phyloP scores from a whole-genome alignment of 2,797 vertebrate genomes.

The Anolis apletophallus region DNA sequence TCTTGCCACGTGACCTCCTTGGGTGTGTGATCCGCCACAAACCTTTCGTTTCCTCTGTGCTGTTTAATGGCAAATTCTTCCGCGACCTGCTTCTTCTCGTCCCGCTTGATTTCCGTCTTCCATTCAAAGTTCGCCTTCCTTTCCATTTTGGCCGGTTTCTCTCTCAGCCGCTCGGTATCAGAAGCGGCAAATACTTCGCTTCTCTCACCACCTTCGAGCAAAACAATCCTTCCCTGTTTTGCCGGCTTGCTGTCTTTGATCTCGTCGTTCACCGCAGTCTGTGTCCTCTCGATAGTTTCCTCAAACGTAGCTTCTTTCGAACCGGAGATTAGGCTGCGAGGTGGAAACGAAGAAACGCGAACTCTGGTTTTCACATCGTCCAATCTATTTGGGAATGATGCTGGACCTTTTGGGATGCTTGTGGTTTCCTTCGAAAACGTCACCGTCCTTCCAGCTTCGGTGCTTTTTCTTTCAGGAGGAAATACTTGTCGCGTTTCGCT shows the following conservation, averaged over 20 bases:
- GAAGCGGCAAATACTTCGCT: slow-evolving; percentile 40
- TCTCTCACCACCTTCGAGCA: slow-evolving; percentile 55
- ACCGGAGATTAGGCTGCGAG: slow-evolving; percentile 45
- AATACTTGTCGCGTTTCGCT: slow-evolving; percentile 54
- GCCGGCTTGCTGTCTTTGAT: slow-evolving; percentile 42
- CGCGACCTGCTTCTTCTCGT: slow-evolving; percentile 32
- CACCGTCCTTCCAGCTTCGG: slow-evolving; percentile 40
- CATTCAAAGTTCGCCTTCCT: slow-evolving; percentile 54
- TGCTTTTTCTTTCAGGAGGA: slow-evolving; percentile 61
- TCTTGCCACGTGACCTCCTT: slow-evolving; percentile 71
- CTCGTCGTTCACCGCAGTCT: slow-evolving; percentile 29
- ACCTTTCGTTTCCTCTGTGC: slow-evolving; percentile 55
- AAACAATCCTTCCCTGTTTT: slow-evolving; percentile 47
- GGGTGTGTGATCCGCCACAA: slow-evolving; percentile 59
- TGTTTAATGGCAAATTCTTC: slow-evolving; percentile 48
- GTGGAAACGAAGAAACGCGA: slow-evolving; percentile 50
- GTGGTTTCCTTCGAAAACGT: slow-evolving; percentile 51
- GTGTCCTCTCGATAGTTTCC: slow-evolving; percentile 63
- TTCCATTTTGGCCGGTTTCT: slow-evolving; percentile 53
- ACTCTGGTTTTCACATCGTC: slow-evolving; percentile 43
- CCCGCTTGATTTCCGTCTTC: slow-evolving; percentile 44
- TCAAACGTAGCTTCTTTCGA: slow-evolving; percentile 60
- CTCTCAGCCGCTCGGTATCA: slow-evolving; percentile 28
- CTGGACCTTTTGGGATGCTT: slow-evolving; percentile 13
- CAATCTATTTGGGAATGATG: slow-evolving; percentile 6